A percentile compares a stretch with the other conserved stretches of the same genome.
These are phyloP conservation scores for Seriola rivoliana DNA, from an alignment of 2,113 vertebrate species.

Conservation along the genomic window DNA sequence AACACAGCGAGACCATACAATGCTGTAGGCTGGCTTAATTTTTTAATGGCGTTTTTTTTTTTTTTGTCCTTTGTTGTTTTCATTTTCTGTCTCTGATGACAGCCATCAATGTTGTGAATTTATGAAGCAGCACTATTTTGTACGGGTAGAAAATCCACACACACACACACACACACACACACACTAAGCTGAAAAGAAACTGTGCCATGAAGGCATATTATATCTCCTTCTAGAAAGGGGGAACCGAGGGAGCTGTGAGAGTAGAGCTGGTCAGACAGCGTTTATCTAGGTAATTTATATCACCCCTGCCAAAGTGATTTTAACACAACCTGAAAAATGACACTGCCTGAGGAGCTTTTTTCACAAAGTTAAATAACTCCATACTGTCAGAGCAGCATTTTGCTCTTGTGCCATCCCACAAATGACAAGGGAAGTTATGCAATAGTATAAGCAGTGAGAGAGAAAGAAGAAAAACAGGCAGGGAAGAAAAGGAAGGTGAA, in stretches of 20 bases:
- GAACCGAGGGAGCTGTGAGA: slow-evolving; percentile 47
- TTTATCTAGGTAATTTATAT: slow-evolving; percentile 72
- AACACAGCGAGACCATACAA: slow-evolving; percentile 27
- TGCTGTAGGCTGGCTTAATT: slow-evolving; percentile 51
- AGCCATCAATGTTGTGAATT: slow-evolving; percentile 58
- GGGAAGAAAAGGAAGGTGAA: background rate
- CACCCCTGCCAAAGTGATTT: slow-evolving; percentile 68
- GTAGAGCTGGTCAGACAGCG: slow-evolving; percentile 50
- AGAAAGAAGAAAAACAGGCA: background rate
- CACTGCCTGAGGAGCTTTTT: slow-evolving; percentile 64
- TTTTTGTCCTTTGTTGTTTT: slow-evolving; percentile 37
- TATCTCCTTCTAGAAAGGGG: slow-evolving; percentile 41
- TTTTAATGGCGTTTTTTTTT: slow-evolving; percentile 56
- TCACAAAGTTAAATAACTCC: slow-evolving; percentile 57
- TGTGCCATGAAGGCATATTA: slow-evolving; percentile 42
- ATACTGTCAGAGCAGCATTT: slow-evolving; percentile 46
- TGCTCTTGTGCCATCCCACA: slow-evolving; percentile 12
- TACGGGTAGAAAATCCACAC: slow-evolving; percentile 19
- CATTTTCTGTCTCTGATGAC: slow-evolving; percentile 44
- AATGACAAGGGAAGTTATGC: slow-evolving; percentile 30
- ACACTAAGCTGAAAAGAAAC: slow-evolving; percentile 24
- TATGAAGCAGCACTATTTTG: slow-evolving; percentile 47
- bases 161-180: slow-evolving; percentile 1
- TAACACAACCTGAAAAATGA: slow-evolving; percentile 70
- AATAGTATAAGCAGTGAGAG: slow-evolving; percentile 22